Evolutionary conservation across 2,113 vertebrate species (phyloP).

Genomic region (Talpa occidentalis): DNA sequence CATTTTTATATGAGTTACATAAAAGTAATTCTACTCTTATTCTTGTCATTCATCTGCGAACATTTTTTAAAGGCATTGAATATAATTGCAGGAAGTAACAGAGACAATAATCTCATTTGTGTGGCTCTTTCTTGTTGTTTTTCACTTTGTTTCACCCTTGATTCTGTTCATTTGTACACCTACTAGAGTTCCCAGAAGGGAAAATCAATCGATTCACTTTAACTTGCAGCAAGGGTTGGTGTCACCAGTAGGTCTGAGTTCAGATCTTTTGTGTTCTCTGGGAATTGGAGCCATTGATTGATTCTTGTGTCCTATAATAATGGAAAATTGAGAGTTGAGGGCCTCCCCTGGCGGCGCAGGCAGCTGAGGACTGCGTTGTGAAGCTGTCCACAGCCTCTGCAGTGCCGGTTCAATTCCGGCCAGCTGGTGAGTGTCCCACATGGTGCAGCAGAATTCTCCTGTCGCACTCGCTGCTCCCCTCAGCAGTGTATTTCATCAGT

Average conservation of each 20-base stretch:
- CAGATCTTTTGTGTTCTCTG: not conserved
- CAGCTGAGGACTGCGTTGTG: no score
- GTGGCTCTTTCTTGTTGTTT: not conserved
- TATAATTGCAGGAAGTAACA: not conserved
- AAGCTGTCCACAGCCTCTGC: no score
- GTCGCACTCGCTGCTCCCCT: no score
- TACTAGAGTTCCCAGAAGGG: not conserved
- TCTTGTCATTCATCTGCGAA: constrained; percentile 5
- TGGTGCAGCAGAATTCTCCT: no score
- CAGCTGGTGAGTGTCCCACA: no score
- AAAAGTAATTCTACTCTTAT: not conserved
- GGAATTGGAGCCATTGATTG: not conserved
- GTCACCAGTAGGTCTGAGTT: not conserved
- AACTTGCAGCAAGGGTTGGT: no score
- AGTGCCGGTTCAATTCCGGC: no score
- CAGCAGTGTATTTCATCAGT: no score
- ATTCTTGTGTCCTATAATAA: not conserved
- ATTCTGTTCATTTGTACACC: not conserved
- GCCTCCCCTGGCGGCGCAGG: no score
- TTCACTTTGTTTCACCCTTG: not conserved
- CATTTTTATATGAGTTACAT: constrained; percentile 25
- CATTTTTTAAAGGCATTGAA: not conserved
- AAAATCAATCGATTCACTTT: not conserved
- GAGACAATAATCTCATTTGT: not conserved
- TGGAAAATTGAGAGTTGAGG: not conserved